Conservation (phyloP, 1,140 invertebrate species). For the Rhynchophorus ferrugineus region DNA sequence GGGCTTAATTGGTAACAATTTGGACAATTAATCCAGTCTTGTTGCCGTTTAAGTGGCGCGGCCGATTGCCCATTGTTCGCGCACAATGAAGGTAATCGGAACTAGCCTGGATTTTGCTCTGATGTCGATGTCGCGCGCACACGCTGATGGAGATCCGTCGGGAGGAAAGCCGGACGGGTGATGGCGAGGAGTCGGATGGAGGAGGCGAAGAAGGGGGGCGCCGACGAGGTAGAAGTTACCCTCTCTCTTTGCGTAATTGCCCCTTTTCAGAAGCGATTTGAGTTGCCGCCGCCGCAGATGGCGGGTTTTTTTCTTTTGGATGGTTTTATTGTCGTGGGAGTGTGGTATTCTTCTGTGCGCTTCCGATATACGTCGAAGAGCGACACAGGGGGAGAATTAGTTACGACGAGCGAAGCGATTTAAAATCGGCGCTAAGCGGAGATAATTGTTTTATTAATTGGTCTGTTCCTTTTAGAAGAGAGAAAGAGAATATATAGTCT, state of each 20-base stretch:
- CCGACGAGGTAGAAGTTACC: no score
- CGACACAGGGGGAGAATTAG: no score
- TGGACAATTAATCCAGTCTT: slow-evolving; percentile 43
- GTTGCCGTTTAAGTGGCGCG: slow-evolving; percentile 39
- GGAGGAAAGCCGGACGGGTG: neutral
- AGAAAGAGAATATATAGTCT: no score
- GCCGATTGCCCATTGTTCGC: slow-evolving; percentile 41
- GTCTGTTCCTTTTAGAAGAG: no score
- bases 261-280: slow-evolving; percentile 26
- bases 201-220: slow-evolving; percentile 3
- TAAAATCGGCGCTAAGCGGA: no score
- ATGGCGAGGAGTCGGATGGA: slow-evolving; percentile 5
- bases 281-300: no score
- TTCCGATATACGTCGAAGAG: no score
- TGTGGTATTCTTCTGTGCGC: no score
- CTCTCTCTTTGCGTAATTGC: slow-evolving; percentile 33
- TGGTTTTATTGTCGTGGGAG: no score
- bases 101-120: slow-evolving; percentile 29
- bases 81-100: slow-evolving; percentile 41
- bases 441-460: no score
- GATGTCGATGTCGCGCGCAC: neutral
- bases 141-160: neutral
- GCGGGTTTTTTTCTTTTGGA: no score
- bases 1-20: slow-evolving; percentile 46
- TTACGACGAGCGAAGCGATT: no score